phyloP scores from a whole-genome alignment of 2,797 vertebrate genomes.

The Pampus argenteus region DNA sequence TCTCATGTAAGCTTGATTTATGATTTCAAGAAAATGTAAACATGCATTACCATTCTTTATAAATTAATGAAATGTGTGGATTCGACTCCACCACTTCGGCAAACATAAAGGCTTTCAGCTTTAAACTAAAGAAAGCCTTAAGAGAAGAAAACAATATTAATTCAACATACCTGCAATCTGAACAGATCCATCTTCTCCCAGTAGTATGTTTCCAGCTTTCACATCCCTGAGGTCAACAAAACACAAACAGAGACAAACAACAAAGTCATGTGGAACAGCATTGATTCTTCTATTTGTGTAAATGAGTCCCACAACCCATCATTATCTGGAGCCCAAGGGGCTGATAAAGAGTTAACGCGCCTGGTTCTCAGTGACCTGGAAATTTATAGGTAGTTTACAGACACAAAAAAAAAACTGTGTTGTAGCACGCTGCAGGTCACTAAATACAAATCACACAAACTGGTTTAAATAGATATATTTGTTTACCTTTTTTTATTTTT shows the following conservation, averaged over 20 bases:
- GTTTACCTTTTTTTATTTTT: slow-evolving; percentile 1
- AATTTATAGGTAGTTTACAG: slow-evolving; percentile 40
- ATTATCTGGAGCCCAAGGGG: slow-evolving; percentile 67
- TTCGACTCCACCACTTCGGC: not conserved
- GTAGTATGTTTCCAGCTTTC: slow-evolving; percentile 98
- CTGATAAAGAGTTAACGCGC: slow-evolving; percentile 20
- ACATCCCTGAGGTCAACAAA: slow-evolving; percentile 83
- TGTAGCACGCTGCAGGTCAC: slow-evolving; percentile 19
- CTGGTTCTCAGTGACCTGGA: slow-evolving; percentile 68
- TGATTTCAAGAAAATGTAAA: not conserved
- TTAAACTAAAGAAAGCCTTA: not conserved
- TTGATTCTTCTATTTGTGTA: slow-evolving; percentile 74
- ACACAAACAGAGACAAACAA: slow-evolving; percentile 62
- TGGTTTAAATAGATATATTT: not conserved
- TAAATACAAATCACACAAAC: not conserved
- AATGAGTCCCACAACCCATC: slow-evolving; percentile 51
- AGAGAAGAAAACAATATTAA: not conserved
- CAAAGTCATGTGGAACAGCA: slow-evolving; percentile 62
- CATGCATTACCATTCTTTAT: not conserved
- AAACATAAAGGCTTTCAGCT: not conserved
- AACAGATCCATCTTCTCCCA: slow-evolving; percentile 98
- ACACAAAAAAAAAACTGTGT: slow-evolving; percentile 16
- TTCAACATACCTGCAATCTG: slow-evolving; percentile 94
- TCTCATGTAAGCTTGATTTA: not conserved
- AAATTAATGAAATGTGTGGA: not conserved